Conservation (phyloP, 2,113 vertebrate genomes). For the Phylloscopus whistleri region DNA sequence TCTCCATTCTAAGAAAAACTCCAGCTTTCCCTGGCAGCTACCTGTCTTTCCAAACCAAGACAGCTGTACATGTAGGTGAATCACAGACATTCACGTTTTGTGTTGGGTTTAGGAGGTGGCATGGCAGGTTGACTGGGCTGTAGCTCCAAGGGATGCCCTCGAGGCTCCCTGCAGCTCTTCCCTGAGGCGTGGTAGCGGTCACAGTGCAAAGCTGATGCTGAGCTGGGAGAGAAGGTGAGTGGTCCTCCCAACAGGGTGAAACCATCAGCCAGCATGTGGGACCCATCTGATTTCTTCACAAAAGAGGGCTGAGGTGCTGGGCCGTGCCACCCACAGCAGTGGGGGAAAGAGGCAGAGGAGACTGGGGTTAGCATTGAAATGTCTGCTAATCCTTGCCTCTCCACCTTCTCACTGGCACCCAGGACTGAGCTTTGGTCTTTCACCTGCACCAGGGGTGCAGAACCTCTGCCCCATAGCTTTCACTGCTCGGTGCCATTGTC, state of each 20-base stretch:
- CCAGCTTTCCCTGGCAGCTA: no score
- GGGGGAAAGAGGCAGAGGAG: not conserved
- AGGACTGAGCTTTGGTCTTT: not conserved
- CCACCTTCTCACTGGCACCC: not conserved
- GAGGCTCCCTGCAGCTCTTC: not conserved
- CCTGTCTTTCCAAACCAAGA: no score
- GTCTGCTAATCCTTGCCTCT: not conserved
- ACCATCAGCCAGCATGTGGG: not conserved
- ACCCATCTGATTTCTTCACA: not conserved
- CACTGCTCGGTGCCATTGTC: rapidly evolving
- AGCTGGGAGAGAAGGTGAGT: not conserved
- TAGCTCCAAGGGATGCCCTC: not conserved
- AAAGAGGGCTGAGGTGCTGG: not conserved
- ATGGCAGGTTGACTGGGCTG: not conserved
- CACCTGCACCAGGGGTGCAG: not conserved
- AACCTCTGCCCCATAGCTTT: not conserved
- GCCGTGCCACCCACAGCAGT: not conserved
- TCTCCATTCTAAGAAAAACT: no score
- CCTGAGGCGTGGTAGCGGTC: rapidly evolving
- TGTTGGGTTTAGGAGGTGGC: not conserved
- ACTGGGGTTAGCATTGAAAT: not conserved
- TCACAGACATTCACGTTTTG: rapidly evolving
- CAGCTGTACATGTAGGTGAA: not conserved
- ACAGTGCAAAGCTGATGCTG: not conserved
- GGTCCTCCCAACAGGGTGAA: rapidly evolving